Evolutionary conservation across 2,797 vertebrate genomes (phyloP).

Genomic region (Anolis apletophallus): DNA sequence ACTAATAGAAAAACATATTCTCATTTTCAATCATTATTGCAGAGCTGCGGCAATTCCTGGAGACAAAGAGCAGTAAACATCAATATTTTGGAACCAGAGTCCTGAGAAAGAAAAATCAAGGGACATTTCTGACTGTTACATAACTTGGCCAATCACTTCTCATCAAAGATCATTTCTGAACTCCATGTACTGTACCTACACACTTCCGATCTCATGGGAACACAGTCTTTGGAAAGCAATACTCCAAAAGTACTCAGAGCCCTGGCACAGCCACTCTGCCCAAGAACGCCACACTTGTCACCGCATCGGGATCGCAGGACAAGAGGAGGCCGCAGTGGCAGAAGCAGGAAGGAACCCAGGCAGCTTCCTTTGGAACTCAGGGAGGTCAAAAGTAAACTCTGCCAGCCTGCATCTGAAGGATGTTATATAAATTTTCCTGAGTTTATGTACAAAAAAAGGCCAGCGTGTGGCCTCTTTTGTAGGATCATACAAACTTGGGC

Average conservation of each 20-base stretch:
- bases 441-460: background rate
- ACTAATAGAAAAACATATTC: background rate
- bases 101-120: background rate
- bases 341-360: conserved; percentile 73
- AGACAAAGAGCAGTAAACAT: background rate
- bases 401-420: conserved; percentile 54
- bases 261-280: background rate
- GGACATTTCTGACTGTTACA: background rate
- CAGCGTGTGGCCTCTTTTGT: conserved; percentile 24
- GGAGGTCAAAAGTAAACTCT: conserved; percentile 72
- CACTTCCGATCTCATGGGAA: background rate
- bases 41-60: background rate
- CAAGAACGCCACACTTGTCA: background rate
- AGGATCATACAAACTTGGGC: background rate
- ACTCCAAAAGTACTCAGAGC: background rate
- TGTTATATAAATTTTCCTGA: conserved; percentile 22
- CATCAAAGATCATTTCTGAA: conserved; percentile 17
- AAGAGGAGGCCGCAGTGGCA: conserved; percentile 28
- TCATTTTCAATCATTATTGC: background rate
- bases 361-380: conserved; percentile 75
- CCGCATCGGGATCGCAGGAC: conserved; percentile 17
- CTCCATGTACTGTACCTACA: background rate
- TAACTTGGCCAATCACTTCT: rapidly evolving
- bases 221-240: background rate
- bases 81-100: background rate